A percentile compares a stretch with the other conserved stretches of the same genome.
Conservation (phyloP, 2,888 invertebrate species). For the Eurytoma californica region DNA sequence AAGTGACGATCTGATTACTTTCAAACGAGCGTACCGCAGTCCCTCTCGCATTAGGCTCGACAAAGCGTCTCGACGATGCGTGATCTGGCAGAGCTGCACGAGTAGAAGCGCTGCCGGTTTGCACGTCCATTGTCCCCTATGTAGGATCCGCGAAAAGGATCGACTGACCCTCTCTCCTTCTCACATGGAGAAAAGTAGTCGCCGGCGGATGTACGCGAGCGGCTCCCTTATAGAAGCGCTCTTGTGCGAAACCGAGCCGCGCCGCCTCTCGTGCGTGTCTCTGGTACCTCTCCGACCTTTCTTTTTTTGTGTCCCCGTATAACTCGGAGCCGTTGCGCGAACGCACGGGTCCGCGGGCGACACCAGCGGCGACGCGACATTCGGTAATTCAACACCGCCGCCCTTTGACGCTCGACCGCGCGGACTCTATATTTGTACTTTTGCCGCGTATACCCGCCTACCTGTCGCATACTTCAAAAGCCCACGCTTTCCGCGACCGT, state of each 20-base stretch:
- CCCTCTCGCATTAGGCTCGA: not conserved
- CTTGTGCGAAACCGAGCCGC: slow-evolving; percentile 37
- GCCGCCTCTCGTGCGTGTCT: slow-evolving; percentile 1
- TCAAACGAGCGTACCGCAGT: not conserved
- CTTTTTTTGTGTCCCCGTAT: not conserved
- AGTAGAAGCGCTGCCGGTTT: too few species aligned
- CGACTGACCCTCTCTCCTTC: not conserved
- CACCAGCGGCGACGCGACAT: slow-evolving; percentile 22
- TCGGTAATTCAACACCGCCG: slow-evolving; percentile 41
- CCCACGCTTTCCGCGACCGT: not conserved
- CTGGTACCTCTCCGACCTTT: not conserved
- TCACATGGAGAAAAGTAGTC: not conserved
- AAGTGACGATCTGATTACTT: too few species aligned
- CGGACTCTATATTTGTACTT: not conserved
- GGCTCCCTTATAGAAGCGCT: slow-evolving; percentile 20
- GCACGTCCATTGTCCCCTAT: not conserved
- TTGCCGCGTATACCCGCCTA: not conserved
- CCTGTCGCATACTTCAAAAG: not conserved
- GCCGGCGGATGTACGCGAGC: slow-evolving; percentile 27
- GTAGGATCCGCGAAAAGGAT: slow-evolving; percentile 15
- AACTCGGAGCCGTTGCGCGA: not conserved
- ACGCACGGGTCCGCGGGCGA: not conserved
- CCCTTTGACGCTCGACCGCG: slow-evolving; percentile 39
- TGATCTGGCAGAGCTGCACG: not conserved
- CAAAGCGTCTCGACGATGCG: not conserved